These are phyloP conservation scores for Acanthacorydalis orientalis DNA, from an alignment of 2,888 invertebrate genomes.

Conservation along the genomic window DNA sequence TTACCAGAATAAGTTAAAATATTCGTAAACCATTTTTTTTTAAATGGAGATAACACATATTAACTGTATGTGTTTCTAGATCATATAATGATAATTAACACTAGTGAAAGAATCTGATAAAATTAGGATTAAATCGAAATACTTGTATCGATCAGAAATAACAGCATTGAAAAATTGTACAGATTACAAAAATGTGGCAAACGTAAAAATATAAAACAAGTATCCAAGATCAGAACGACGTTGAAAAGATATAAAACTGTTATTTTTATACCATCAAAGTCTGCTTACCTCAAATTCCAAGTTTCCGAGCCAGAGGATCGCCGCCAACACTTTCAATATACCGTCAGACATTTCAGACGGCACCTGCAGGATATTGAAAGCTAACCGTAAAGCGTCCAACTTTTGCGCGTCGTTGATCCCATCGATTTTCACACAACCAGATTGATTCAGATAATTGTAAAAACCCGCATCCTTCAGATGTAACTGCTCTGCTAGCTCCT, in stretches of 20 bases:
- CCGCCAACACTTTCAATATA: constrained; percentile 72
- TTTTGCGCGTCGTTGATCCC: constrained; percentile 47
- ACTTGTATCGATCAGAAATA: too few relatives aligned
- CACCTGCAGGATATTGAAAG: constrained; percentile 77
- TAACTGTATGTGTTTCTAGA: too few relatives aligned
- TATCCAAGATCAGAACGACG: too few relatives aligned
- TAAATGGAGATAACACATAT: too few relatives aligned
- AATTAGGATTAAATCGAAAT: too few relatives aligned
- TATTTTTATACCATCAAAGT: background rate
- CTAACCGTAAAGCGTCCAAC: constrained; percentile 71
- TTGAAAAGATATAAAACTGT: background rate
- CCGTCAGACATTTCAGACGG: constrained; percentile 75
- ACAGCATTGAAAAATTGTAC: too few relatives aligned
- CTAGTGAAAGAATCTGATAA: too few relatives aligned
- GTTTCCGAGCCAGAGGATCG: constrained; percentile 84
- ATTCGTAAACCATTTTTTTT: too few relatives aligned
- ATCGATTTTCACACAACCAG: constrained; percentile 52
- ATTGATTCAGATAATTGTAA: constrained; percentile 71
- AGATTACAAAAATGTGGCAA: too few relatives aligned
- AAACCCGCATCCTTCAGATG: constrained; percentile 57
- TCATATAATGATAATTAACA: too few relatives aligned
- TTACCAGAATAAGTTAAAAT: too few relatives aligned
- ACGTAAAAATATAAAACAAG: too few relatives aligned
- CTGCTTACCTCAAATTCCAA: constrained; percentile 50
- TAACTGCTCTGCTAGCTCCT: constrained; percentile 55